phyloP scores from a whole-genome alignment of 2,888 invertebrate species.

The Sinhomidia bicolor region DNA sequence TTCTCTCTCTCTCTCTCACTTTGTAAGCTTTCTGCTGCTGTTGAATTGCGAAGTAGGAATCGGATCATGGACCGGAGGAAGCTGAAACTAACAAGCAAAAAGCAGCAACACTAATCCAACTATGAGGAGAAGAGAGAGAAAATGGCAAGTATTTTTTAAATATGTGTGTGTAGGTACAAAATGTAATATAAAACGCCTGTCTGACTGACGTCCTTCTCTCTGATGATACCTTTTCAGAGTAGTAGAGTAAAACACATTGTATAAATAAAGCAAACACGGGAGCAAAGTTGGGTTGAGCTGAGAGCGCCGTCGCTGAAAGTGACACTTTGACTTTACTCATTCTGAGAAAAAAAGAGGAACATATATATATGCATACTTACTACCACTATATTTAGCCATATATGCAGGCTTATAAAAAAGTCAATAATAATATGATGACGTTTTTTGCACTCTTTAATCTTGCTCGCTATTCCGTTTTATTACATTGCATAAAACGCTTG shows the following conservation, averaged over 20 bases:
- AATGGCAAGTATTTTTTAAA: background rate
- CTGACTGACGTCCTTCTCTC: constrained; percentile 39
- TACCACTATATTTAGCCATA: constrained; percentile 2
- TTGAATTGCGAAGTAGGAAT: background rate
- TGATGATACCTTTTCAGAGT: constrained; percentile 11
- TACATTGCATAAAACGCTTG: background rate
- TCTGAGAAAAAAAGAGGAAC: constrained; percentile 16
- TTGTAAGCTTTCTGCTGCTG: background rate
- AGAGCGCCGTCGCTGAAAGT: constrained; percentile 58
- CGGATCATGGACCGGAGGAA: constrained; percentile 23
- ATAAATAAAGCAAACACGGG: constrained; percentile 14
- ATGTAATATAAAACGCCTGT: constrained; percentile 38
- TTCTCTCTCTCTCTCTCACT: background rate
- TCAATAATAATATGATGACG: constrained; percentile 1
- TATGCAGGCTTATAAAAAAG: background rate
- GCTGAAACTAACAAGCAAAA: background rate
- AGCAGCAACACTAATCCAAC: too few relatives aligned
- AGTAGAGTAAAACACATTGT: constrained; percentile 8
- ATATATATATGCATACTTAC: background rate
- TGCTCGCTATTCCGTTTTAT: background rate
- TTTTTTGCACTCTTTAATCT: constrained; percentile 15
- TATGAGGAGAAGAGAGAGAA: too few relatives aligned
- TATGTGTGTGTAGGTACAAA: constrained; percentile 4
- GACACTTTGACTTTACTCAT: constrained; percentile 56
- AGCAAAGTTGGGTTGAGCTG: background rate